Base-by-base conservation (phyloP, 2,888 invertebrate genomes). In the Tenthredo livida region DNA sequence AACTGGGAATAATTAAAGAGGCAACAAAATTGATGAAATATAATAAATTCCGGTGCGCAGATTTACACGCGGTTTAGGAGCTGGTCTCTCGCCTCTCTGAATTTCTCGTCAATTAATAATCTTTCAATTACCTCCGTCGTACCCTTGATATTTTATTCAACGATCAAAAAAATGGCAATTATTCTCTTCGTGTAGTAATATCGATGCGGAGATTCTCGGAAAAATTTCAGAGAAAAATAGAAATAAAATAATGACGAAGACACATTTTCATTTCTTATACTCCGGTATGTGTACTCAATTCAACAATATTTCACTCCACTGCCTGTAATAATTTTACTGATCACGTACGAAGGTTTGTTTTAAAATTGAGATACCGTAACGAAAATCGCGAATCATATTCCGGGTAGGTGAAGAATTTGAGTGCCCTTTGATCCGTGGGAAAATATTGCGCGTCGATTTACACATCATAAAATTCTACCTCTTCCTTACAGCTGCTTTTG, bases 361-460 rank as follows among this genome's bases (percentile, higher is more conserved):
- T 2, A 40, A 33, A 72, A 72, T n/a, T 72, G 5, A 12, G 12
- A 40, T 47, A 75, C 47, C 17, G 29, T 29, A 29, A 33, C 33
- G 33, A 54, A 29, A 77, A 61, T 61, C 61, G 80, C 61, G 80
- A 80, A 61, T 61, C 61, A 65, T 25, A 40, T 80, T 80, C 43
- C 80, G 80, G 21, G 21, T 25, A 37, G 61, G 80, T 80, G 61
- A 80, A 77, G 33, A 77, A 77, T 54, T 40, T 77, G 77, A 54
- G 77, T 65, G 80, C 80, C 61, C 0, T 80, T 80, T 80, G 40
- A 80, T 80, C 80, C 80, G 54, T 61, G 80, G 5, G 58, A 61
- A 61, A 61, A 80, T 65, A 61, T 54, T 33, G 1, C 6, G 6
- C 47, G 75, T 25, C 37, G 15, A 7, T 54, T 33, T 54, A 0